Percentiles rank a stretch among this genome's conserved stretches.
Conservation (phyloP, 2,113 vertebrate species). For the Leucoraja erinaceus region DNA sequence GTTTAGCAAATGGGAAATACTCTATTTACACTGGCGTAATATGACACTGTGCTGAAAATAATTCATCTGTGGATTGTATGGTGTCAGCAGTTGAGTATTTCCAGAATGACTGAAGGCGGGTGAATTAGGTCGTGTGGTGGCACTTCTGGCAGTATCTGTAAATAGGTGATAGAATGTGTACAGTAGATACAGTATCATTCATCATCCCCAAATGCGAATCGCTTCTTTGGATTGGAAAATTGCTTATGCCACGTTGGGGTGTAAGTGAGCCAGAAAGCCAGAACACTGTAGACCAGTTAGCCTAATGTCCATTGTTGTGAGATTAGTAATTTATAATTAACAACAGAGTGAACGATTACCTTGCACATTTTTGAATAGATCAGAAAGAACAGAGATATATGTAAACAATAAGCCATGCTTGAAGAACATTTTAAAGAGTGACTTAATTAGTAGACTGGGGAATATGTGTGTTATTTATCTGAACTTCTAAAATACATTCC, state of each 20-base stretch:
- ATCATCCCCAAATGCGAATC: not conserved
- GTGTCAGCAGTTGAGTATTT: not conserved
- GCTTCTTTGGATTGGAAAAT: not conserved
- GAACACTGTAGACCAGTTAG: too few relatives aligned
- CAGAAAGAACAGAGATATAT: too few relatives aligned
- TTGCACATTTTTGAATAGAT: too few relatives aligned
- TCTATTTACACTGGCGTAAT: not conserved
- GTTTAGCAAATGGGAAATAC: not conserved
- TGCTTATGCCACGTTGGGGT: too few relatives aligned
- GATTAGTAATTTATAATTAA: too few relatives aligned
- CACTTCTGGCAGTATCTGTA: not conserved
- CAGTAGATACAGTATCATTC: not conserved
- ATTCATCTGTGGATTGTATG: not conserved
- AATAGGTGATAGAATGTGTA: not conserved
- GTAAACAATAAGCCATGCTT: too few relatives aligned
- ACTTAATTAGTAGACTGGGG: too few relatives aligned
- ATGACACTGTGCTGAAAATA: constrained; percentile 27
- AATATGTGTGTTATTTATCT: too few relatives aligned
- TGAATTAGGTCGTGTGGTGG: not conserved
- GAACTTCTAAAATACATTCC: too few relatives aligned
- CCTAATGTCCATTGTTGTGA: too few relatives aligned
- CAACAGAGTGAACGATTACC: too few relatives aligned
- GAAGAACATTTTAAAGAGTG: too few relatives aligned
- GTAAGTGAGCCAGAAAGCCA: not conserved
- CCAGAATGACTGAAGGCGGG: not conserved